phyloP scores from a whole-genome alignment of 2,113 vertebrate genomes.

The Gobio gobio region DNA sequence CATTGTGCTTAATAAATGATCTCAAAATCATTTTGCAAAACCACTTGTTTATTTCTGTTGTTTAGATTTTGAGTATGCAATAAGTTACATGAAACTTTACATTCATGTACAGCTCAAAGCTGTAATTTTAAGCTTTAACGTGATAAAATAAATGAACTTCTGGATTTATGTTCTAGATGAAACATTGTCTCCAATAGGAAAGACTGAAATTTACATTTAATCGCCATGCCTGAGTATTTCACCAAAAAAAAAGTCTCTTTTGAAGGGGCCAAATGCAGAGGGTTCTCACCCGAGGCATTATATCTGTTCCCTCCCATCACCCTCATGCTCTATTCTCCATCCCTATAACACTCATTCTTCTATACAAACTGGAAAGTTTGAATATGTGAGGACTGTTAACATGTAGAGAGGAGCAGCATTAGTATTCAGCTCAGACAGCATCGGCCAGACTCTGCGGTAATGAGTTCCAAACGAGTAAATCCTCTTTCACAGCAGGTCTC shows the following conservation, averaged over 20 bases:
- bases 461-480: conserved; percentile 74
- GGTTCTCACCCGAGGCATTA: conserved; percentile 50
- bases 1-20: no score
- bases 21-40: no score
- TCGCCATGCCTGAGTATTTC: conserved; percentile 8
- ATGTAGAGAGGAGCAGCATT: conserved; percentile 78
- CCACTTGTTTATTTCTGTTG: no score
- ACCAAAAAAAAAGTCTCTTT: conserved; percentile 33
- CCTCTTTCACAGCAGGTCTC: conserved; percentile 79
- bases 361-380: conserved; percentile 74
- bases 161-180: not conserved
- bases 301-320: conserved; percentile 64
- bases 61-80: no score
- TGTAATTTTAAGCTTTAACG: not conserved
- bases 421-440: conserved; percentile 78
- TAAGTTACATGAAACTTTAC: no score
- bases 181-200: not conserved
- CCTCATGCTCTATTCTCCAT: conserved; percentile 69
- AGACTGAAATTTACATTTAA: not conserved
- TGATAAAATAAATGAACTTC: not conserved
- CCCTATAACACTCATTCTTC: conserved; percentile 50
- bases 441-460: conserved; percentile 71
- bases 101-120: no score
- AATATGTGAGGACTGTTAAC: conserved; percentile 76
- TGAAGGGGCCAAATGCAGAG: conserved; percentile 37